These are phyloP conservation scores for Alauda arvensis DNA, from an alignment of 2,797 vertebrate genomes.

Conservation along the genomic window DNA sequence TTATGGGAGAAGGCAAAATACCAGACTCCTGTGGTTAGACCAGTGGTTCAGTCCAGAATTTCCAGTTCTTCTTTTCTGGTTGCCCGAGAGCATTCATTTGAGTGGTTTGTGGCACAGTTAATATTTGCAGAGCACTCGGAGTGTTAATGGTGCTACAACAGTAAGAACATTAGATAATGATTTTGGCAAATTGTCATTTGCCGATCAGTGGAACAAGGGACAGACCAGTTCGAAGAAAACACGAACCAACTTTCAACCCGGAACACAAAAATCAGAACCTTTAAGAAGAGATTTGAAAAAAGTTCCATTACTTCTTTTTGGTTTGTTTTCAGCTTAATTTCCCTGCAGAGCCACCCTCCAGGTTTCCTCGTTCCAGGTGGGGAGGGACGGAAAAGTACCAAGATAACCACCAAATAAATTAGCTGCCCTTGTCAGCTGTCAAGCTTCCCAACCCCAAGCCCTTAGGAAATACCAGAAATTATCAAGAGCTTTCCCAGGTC, in stretches of 20 bases:
- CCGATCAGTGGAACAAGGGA: constrained; percentile 51
- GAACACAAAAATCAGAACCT: constrained; percentile 64
- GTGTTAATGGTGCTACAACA: constrained; percentile 62
- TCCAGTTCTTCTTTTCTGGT: constrained; percentile 64
- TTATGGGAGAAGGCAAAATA: constrained; percentile 50
- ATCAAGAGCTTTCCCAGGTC: constrained; percentile 52
- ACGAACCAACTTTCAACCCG: constrained; percentile 46
- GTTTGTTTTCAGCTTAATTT: constrained; percentile 66
- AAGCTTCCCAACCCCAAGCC: constrained; percentile 48
- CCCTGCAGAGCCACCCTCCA: constrained; percentile 59
- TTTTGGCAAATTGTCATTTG: constrained; percentile 60
- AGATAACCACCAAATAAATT: constrained; percentile 45
- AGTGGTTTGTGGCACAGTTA: constrained; percentile 64
- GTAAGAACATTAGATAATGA: constrained; percentile 54
- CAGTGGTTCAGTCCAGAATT: constrained; percentile 54
- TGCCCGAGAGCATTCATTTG: constrained; percentile 62
- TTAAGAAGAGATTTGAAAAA: constrained; percentile 65
- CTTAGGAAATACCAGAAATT: constrained; percentile 64
- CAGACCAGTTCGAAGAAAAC: constrained; percentile 52
- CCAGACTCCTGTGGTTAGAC: constrained; percentile 55
- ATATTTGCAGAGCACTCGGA: constrained; percentile 57
- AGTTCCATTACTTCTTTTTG: constrained; percentile 69
- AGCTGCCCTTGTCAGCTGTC: constrained; percentile 54
- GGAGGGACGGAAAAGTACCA: constrained; percentile 44
- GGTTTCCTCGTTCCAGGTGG: constrained; percentile 59